These are phyloP conservation scores for Ictalurus furcatus DNA, from an alignment of 2,113 vertebrate genomes.

Conservation along the genomic window DNA sequence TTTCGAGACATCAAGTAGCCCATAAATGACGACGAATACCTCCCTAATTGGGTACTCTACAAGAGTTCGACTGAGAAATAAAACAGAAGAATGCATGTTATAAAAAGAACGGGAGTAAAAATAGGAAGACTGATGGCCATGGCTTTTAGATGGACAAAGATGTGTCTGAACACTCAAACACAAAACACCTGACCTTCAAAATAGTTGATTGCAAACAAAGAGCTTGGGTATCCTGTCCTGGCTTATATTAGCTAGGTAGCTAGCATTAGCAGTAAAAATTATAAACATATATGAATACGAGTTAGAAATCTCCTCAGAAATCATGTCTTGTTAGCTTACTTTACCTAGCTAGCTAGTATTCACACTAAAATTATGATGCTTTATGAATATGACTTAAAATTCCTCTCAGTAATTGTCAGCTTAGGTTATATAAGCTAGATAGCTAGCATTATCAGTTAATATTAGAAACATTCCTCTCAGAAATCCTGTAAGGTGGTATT, in stretches of 20 bases:
- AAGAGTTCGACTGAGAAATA: neutral
- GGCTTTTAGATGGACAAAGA: neutral
- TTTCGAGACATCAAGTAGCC: conserved; percentile 20
- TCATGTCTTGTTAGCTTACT: neutral
- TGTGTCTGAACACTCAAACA: no score
- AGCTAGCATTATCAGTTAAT: neutral
- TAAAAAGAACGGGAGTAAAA: conserved; percentile 6
- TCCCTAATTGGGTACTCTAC: neutral
- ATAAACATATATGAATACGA: neutral
- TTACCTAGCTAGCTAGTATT: neutral
- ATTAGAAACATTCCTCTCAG: neutral
- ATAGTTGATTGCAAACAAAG: neutral
- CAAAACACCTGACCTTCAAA: neutral
- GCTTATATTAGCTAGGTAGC: neutral
- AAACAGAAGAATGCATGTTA: neutral
- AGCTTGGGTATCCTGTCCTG: neutral
- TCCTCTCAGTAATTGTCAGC: neutral
- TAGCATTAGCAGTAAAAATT: neutral
- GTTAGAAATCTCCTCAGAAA: neutral
- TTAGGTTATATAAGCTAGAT: neutral
- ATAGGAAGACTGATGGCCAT: neutral
- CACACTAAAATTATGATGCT: neutral
- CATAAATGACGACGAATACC: conserved; percentile 17
- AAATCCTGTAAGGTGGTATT: neutral
- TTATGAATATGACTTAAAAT: neutral